Conservation (phyloP, 2,113 vertebrate species). For the Eulemur rufifrons region DNA sequence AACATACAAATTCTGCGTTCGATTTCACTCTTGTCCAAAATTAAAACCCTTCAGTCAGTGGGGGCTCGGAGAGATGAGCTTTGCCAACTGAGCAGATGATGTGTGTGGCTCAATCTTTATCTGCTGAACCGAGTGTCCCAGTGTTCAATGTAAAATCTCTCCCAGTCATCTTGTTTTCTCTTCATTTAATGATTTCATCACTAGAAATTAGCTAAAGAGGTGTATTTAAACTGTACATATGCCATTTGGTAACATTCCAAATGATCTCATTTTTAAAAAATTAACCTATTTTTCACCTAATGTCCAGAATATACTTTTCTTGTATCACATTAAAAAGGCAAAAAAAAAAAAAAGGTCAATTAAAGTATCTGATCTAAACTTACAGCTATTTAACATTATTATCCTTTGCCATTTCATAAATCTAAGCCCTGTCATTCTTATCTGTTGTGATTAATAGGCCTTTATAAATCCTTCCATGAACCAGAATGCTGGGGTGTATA, state of each 20-base stretch:
- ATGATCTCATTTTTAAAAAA: conserved; percentile 72
- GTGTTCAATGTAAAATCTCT: not conserved
- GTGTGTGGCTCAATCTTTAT: not conserved
- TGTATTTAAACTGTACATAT: conserved; percentile 14
- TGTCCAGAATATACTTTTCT: conserved; percentile 51
- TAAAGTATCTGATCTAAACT: conserved; percentile 65
- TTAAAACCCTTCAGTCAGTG: not conserved
- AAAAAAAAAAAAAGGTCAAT: not conserved
- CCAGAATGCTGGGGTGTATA: not conserved
- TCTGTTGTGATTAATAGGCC: conserved; percentile 47
- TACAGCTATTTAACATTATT: conserved; percentile 64
- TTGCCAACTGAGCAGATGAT: not conserved
- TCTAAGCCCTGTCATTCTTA: conserved; percentile 34
- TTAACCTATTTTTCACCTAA: conserved; percentile 74
- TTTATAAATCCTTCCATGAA: conserved; percentile 33
- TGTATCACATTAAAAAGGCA: conserved; percentile 38
- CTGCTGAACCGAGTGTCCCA: not conserved
- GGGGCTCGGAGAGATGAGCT: not conserved
- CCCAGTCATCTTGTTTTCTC: conserved; percentile 51
- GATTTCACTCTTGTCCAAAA: not conserved
- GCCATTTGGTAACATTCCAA: conserved; percentile 66
- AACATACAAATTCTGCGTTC: not conserved
- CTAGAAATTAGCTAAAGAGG: conserved; percentile 64
- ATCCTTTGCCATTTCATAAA: conserved; percentile 71
- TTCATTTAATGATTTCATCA: conserved; percentile 63